Conservation (phyloP, 2,113 vertebrate species). For the Pungitius pungitius region DNA sequence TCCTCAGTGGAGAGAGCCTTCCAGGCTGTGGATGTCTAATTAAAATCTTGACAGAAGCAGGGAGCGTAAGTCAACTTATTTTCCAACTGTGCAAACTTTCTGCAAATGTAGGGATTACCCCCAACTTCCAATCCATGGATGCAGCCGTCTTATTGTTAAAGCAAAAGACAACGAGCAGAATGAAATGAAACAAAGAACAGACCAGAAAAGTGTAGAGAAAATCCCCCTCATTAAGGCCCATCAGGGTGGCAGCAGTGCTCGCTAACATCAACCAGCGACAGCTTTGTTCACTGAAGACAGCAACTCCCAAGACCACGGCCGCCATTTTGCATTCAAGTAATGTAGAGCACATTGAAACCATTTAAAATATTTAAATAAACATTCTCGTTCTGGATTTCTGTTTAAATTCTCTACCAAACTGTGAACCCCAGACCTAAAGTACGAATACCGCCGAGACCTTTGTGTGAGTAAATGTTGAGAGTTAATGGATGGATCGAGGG, state of each 20-base stretch:
- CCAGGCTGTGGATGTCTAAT: slow-evolving; percentile 45
- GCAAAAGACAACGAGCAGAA: not conserved
- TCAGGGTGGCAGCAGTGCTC: not conserved
- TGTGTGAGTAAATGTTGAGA: too few relatives aligned
- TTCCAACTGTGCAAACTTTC: slow-evolving; percentile 40
- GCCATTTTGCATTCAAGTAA: not conserved
- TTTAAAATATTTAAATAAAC: not conserved
- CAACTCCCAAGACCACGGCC: not conserved
- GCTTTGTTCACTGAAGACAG: not conserved
- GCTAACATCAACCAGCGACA: not conserved
- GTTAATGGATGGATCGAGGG: too few relatives aligned
- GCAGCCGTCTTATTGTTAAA: not conserved
- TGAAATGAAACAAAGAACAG: not conserved
- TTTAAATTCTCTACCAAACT: too few relatives aligned
- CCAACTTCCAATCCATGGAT: not conserved
- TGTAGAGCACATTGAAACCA: not conserved
- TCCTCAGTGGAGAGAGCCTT: slow-evolving; percentile 51
- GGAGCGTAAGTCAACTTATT: slow-evolving; percentile 52
- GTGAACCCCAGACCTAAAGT: too few relatives aligned
- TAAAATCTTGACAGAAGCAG: slow-evolving; percentile 43
- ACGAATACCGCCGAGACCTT: too few relatives aligned
- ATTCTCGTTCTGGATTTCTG: too few relatives aligned
- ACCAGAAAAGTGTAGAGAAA: not conserved
- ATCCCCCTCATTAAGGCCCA: not conserved
- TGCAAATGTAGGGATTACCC: slow-evolving; percentile 38